Percentiles rank a stretch among this genome's conserved stretches.
Conservation (phyloP, 2,797 vertebrate genomes). For the Phoeniculus purpureus region DNA sequence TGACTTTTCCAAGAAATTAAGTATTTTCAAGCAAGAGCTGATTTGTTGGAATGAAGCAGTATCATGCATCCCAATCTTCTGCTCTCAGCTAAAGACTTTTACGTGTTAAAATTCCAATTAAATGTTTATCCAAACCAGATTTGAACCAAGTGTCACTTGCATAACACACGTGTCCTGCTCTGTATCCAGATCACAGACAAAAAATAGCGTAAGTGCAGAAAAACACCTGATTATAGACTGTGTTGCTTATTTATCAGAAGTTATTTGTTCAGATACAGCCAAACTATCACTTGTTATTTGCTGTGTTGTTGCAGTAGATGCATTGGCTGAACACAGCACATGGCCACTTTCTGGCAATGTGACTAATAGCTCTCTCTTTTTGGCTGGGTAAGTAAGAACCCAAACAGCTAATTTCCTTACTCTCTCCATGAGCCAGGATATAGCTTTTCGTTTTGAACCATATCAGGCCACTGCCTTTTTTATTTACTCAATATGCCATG, state of each 20-base stretch:
- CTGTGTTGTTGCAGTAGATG: not conserved
- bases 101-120: not conserved
- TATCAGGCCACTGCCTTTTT: not conserved
- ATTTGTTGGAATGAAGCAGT: not conserved
- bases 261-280: not conserved
- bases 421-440: not conserved
- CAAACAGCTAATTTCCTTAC: not conserved
- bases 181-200: not conserved
- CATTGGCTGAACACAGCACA: not conserved
- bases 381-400: not conserved
- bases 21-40: not conserved
- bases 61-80: not conserved
- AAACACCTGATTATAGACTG: not conserved
- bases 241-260: not conserved
- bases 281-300: not conserved
- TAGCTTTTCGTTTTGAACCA: not conserved
- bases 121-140: not conserved
- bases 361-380: not conserved
- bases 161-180: not conserved
- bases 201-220: not conserved
- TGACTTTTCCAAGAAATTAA: not conserved
- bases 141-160: not conserved
- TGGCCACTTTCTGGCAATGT: not conserved
- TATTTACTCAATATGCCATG: not conserved
- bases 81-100: not conserved